Conservation (phyloP, 2,797 vertebrate genomes). For the Spondyliosoma cantharus region DNA sequence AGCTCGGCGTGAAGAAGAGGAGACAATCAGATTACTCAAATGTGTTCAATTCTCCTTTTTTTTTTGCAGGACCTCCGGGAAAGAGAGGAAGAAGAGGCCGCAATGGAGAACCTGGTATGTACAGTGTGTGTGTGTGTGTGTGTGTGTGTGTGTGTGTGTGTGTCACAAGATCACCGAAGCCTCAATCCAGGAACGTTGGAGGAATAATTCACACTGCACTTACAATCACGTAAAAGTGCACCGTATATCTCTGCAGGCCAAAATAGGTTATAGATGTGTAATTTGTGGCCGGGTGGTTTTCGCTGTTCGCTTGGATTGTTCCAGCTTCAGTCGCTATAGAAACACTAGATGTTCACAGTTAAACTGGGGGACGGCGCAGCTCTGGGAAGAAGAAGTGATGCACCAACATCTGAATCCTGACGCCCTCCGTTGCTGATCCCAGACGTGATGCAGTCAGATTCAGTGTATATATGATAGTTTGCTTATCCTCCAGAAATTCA, state of each 20-base stretch:
- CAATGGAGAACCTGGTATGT: conserved; percentile 96
- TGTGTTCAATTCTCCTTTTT: conserved; percentile 38
- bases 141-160: conserved; percentile 67
- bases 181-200: conserved; percentile 57
- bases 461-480: not conserved
- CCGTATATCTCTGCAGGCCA: conserved; percentile 71
- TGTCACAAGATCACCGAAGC: conserved; percentile 49
- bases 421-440: not conserved
- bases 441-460: not conserved
- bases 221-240: conserved; percentile 67
- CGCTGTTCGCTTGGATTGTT: conserved; percentile 45
- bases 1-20: conserved; percentile 30
- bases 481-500: conserved; percentile 20
- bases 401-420: not conserved
- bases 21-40: conserved; percentile 60
- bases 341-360: conserved; percentile 40
- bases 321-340: conserved; percentile 49
- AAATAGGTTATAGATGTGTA: conserved; percentile 70
- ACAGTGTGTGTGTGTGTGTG: conserved; percentile 65
- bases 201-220: conserved; percentile 56
- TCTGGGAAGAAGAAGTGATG: not conserved
- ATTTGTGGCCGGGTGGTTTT: conserved; percentile 72
- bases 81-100: conserved; percentile 97
- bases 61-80: conserved; percentile 92
- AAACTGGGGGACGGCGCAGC: conserved; percentile 8